Base-by-base conservation (phyloP, 2,113 vertebrate genomes). In the Lepidothrix coronata region DNA sequence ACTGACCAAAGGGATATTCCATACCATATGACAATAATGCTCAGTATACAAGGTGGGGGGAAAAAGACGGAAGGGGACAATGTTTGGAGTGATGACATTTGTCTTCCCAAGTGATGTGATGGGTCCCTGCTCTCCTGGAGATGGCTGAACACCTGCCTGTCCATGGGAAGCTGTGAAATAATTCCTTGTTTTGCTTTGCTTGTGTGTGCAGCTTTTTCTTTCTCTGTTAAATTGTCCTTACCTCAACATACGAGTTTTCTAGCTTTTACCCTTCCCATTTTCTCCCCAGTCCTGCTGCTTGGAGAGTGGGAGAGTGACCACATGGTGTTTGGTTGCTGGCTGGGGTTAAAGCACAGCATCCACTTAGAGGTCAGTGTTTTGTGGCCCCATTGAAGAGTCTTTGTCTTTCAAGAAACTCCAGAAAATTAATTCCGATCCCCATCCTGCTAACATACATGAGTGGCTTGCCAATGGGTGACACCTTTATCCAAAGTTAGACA, bases 261-360 rank as follows among this genome's bases (percentile, higher is more conserved):
- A 9, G n/a, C 8, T 76, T 68, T 48, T 35, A 54, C 17, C 8
- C 25, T 62, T 62, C 39, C 14, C 18, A 27, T 55, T 62, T 43
- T 11, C 4, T 27, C 30, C 11, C 6, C 20, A 31, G 0, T 54
- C 48, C n/a, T 27, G 21, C 55, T 62, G 21, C 11, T 0, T 48
- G 30, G 1, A 9, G 28, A 7, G 8, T n/a, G 37, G 37, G 6
- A 43, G 23, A 74, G 23, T n/a, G 16, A 7, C 21, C 54, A 11
- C 5, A 17, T 41, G 8, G 24, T 37, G 21, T 41, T 27, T 15
- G 11, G 30, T 13, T 62, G 48, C 17, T 62, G 30, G 5, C 21
- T 62, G 25, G 30, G 12, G 8, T 23, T 33, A 55, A 57, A 62
- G 14, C 4, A 48, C 70, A 59, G 9, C 11, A 25, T 41, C 48